Conservation (phyloP, 1,140 invertebrate genomes). For the Coenobita brevimanus region DNA sequence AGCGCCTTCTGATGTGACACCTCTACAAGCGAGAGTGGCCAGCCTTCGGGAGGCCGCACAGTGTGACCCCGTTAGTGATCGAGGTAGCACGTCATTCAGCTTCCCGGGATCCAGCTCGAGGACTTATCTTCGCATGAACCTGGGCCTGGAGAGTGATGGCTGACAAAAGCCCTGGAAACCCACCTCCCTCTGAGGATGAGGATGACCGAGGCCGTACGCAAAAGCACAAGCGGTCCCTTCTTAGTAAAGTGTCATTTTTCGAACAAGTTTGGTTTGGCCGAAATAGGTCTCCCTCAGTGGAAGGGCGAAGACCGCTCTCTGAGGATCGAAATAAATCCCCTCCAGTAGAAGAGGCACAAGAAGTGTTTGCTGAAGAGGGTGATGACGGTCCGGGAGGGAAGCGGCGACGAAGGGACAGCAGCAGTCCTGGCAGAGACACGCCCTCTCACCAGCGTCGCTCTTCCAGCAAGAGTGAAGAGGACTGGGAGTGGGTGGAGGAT, state of each 20-base stretch:
- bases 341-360: constrained; percentile 43
- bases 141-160: constrained; percentile 27
- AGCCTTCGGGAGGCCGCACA: constrained; percentile 32
- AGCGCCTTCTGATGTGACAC: no score
- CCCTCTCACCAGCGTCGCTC: background rate
- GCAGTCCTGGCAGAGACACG: constrained; percentile 21
- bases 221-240: constrained; percentile 72
- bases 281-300: constrained; percentile 49
- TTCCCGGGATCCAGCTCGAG: background rate
- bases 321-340: constrained; percentile 28
- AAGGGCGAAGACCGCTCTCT: background rate
- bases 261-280: constrained; percentile 82
- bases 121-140: background rate
- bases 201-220: constrained; percentile 48
- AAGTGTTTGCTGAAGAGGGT: constrained; percentile 75
- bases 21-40: background rate
- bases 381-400: constrained; percentile 77
- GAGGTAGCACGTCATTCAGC: constrained; percentile 25
- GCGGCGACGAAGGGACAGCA: constrained; percentile 73
- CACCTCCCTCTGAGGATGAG: constrained; percentile 1
- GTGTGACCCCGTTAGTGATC: constrained; percentile 55
- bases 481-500: constrained; percentile 62
- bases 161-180: constrained; percentile 52
- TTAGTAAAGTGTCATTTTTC: constrained; percentile 83
- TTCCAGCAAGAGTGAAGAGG: constrained; percentile 49